Evolutionary conservation across 2,888 invertebrate genomes (phyloP), one percentile per base, ranked within the genome.

Genomic region (Thymelicus lineola): DNA sequence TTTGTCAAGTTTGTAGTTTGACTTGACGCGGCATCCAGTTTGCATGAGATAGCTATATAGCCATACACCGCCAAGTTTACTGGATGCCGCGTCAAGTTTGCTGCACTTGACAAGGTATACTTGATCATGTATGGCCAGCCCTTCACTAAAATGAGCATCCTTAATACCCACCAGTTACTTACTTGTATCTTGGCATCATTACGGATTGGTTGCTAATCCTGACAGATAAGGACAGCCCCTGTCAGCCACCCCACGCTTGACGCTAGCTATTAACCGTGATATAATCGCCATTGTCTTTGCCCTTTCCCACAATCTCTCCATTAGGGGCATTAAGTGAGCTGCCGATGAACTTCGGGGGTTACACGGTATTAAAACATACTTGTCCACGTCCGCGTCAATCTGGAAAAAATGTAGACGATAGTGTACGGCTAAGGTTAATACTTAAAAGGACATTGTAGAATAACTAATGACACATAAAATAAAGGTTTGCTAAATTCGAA

Each of bases 201-300:
- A 57, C 28, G 48, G 55, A 76, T 75, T 71, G 72, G 63, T 67
- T 74, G 84, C 80, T 91, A 91, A 92, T 91, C 91, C 89, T 72
- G 73, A 75, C 75, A 79, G 89, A 90, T 90, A 90, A 82, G 76
- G 73, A 77, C 79, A 77, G 76, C 75, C 78, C 79, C 77, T 75
- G 35, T 58, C 70, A 69, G 68, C 75, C 83, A 82, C 83, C 85
- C 77, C 70, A 71, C 81, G 78, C 78, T 83, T 84, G 86, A 88
- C 86, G 86, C 86, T 78, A 82, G 88, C 91, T 90, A 91, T 92
- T 91, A 92, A 90, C 89, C 80, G 81, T 83, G 91, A 91, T 89
- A 86, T 83, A 83, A 93, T 92, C 91, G 78, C 84, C 79, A 89
- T 92, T 91, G 92, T 93, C 90, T 93, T 91, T 90, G 88, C 82